These are phyloP conservation scores for Dione vanillae DNA, from an alignment of 2,888 invertebrate genomes.

Conservation along the genomic window DNA sequence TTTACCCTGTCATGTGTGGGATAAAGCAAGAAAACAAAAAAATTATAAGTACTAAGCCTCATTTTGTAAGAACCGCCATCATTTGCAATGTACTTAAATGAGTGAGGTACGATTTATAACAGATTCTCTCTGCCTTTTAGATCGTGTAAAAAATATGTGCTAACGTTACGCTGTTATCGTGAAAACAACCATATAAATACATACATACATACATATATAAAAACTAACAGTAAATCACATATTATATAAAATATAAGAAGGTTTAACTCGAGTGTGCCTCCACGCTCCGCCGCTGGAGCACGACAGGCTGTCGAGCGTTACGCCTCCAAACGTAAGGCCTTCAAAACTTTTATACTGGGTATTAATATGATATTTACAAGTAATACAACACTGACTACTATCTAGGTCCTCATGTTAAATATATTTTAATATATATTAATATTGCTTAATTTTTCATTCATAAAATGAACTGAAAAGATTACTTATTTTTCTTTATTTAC, in stretches of 20 bases:
- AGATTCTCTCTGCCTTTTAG: background rate
- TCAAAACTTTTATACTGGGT: constrained; percentile 14
- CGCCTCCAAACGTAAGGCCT: constrained; percentile 45
- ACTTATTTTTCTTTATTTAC: no score
- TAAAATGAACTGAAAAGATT: no score
- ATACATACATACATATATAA: background rate
- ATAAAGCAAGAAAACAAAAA: no score
- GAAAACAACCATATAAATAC: background rate
- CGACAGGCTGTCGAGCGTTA: constrained; percentile 62
- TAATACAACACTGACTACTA: constrained; percentile 1
- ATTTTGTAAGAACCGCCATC: no score
- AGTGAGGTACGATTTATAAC: background rate
- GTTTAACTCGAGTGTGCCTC: constrained; percentile 35
- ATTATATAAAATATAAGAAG: constrained; percentile 23
- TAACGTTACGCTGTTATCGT: background rate
- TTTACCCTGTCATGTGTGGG: no score
- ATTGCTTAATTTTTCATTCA: no score
- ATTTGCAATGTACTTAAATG: no score
- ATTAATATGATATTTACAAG: constrained; percentile 14
- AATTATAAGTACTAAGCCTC: no score
- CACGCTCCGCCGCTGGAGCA: constrained; percentile 66
- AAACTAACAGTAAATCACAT: constrained; percentile 15
- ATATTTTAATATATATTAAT: no score
- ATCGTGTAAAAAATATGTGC: background rate
- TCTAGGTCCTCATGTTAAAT: background rate